Conservation (phyloP, 1,140 invertebrate species). For the Thereuonema tuberculata region DNA sequence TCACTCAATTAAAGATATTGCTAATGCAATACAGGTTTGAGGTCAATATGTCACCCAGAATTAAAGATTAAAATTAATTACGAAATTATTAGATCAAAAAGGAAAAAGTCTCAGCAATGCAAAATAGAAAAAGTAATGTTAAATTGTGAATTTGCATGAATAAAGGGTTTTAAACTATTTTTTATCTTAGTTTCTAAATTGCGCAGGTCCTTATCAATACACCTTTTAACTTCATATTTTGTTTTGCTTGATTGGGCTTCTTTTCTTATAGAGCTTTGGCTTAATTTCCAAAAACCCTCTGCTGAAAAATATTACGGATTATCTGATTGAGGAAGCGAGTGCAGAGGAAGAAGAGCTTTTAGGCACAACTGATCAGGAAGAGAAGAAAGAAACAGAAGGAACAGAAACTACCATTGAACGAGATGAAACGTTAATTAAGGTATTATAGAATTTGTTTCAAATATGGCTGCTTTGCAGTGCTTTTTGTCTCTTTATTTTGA, state of each 20-base stretch:
- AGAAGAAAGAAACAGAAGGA: constrained; percentile 37
- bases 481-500: constrained; percentile 3
- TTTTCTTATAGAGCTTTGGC: constrained; percentile 38
- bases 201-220: not conserved
- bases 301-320: constrained; percentile 93
- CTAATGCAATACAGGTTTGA: too few relatives aligned
- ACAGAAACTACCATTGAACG: constrained; percentile 52
- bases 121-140: too few relatives aligned
- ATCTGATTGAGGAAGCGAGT: constrained; percentile 93
- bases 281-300: constrained; percentile 79
- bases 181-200: too few relatives aligned
- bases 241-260: not conserved
- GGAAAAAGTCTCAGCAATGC: too few relatives aligned
- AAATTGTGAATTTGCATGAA: too few relatives aligned
- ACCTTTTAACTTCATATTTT: not conserved
- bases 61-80: too few relatives aligned
- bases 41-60: too few relatives aligned
- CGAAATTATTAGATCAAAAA: too few relatives aligned
- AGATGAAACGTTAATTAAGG: constrained; percentile 59
- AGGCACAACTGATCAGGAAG: constrained; percentile 48
- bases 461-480: not conserved
- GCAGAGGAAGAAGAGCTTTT: constrained; percentile 95
- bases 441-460: constrained; percentile 30
- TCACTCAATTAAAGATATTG: too few relatives aligned
- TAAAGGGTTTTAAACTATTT: too few relatives aligned